These are phyloP conservation scores for Bombus haemorrhoidalis DNA, from an alignment of 1,140 invertebrate species.

Conservation along the genomic window DNA sequence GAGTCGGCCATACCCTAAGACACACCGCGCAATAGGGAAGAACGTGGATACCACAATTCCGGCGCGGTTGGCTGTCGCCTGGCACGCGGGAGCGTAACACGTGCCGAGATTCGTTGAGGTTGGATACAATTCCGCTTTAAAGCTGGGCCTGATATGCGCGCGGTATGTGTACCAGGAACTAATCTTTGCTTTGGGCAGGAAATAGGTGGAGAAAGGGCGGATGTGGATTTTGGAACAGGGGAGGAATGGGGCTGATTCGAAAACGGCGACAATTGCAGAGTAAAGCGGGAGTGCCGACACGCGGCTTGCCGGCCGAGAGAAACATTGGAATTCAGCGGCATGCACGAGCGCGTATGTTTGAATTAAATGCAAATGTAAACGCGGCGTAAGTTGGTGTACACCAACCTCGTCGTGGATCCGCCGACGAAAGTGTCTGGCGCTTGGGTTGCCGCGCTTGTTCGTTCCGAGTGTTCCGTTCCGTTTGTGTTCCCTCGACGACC, in stretches of 20 bases:
- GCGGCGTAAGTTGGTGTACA: constrained; percentile 9
- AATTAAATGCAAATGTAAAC: constrained; percentile 53
- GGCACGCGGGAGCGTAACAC: constrained; percentile 9
- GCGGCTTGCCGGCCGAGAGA: neutral
- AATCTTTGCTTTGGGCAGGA: constrained; percentile 38
- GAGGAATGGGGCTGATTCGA: neutral
- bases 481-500: constrained; percentile 11
- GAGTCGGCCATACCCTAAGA: neutral
- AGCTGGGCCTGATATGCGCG: constrained; percentile 20
- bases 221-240: neutral
- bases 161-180: constrained; percentile 34
- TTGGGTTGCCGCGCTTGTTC: constrained; percentile 2
- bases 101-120: constrained; percentile 1
- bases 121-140: constrained; percentile 41
- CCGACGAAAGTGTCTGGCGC: constrained; percentile 6
- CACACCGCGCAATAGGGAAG: neutral
- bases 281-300: neutral
- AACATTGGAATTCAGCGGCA: constrained; percentile 18
- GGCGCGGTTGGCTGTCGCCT: constrained; percentile 8
- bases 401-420: neutral
- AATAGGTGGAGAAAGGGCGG: neutral
- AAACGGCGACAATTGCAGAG: constrained; percentile 37
- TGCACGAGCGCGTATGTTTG: constrained; percentile 32
- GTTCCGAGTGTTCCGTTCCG: neutral
- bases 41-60: neutral